Evolutionary conservation across 2,888 invertebrate genomes (phyloP), one percentile per base, ranked within the genome.

Genomic region (Carterocephalus palaemon): DNA sequence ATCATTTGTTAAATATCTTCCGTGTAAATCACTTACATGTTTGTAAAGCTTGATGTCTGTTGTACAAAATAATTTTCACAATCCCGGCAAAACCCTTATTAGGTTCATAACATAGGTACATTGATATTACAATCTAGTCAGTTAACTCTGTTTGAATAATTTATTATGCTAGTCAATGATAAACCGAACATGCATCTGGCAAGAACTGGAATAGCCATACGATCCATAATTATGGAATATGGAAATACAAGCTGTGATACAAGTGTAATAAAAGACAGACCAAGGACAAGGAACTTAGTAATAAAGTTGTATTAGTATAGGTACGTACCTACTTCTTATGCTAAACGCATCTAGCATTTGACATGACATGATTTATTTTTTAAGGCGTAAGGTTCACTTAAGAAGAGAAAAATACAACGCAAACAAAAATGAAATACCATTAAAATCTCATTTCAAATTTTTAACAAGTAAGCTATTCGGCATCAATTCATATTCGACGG

Each of bases 401-500:
- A 12, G 17, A 31, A 31, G 13, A n/a, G 9, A 7, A 26, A 8
- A 9, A 12, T 13, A 4, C 7, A 15, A 16, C 17, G 10, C 10
- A 36, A 13, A 23, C 15, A 38, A 12, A 20, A 39, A 51, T 46
- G 41, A 47, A 53, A 47, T 45, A 47, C 48, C 54, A 60, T 54
- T 56, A 49, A 51, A 56, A 67, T 26, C 9, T 26, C 6, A 17
- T 32, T 17, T 32, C 17, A 10, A 13, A 31, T 19, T 7, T 26
- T 28, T 31, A 28, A 23, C 23, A 37, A 41, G n/a, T 31, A 38
- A 39, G 22, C 39, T 31, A 31, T 43, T 43, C 23, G 17, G 16
- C 36, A 63, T 64, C 64, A 63, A 63, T 59, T 54, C 34, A 48
- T 61, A 57, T 60, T 68, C 69, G 67, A 63, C 62, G 68, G 58